Base-by-base conservation (phyloP, 2,888 invertebrate species). In the Apoderus coryli region DNA sequence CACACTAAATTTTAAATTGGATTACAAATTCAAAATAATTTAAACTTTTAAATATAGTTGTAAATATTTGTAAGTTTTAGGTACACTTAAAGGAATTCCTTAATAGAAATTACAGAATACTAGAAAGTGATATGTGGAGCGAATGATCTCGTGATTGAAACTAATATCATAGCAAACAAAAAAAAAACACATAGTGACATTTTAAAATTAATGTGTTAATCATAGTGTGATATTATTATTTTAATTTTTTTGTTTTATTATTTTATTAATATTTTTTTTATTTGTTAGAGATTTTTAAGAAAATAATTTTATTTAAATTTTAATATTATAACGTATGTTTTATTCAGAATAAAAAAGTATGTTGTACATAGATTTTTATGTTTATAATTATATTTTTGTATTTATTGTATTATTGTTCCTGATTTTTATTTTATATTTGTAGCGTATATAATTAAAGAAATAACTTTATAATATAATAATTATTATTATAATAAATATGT, bases 181-280 rank as follows among this genome's bases (percentile, higher is more conserved):
- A 44, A 42, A 45, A 44, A 48, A 50, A 50, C 49, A 51, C 49
- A 46, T 46, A 48, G 49, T 53, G 50, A 55, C 49, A 50, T 49
- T 49, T 50, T 46, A 48, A 49, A 44, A 47, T 46, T 48, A 46
- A 53, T 54, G n/a, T n/a, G n/a, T 53, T 48, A 52, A 48, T 47
- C 44, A 50, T 56, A 56, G 59, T 59, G 59, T 59, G 59, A 59
- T 59, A 59, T 58, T 59, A 58, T 54, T n/a, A n/a, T n/a, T n/a
- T 57, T 59, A 57, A 57, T 58, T 56, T 52, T 56, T 54, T 48
- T 35, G 31, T 28, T 50, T 56, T 56, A 48, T 53, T 57, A 54
- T 48, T 44, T 44, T 49, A 46, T 51, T 44, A 43, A 44, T 48
- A 19, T 19, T 19, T 6, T 37, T 28, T 35, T 34, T 37, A 45